Conservation (phyloP, 2,113 vertebrate genomes). For the Thryonomys swinderianus region DNA sequence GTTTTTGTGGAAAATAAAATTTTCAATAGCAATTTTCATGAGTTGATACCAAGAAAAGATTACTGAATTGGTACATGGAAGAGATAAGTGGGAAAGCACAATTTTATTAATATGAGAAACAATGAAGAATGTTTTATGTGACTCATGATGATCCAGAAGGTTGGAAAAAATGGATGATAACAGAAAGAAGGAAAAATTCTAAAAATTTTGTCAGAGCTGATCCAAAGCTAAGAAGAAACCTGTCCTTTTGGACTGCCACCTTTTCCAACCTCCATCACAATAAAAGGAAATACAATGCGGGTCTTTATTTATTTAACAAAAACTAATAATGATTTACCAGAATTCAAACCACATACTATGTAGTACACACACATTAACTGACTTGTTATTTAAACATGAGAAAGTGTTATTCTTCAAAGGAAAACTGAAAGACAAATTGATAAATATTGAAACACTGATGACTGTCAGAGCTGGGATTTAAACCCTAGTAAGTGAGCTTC, state of each 20-base stretch:
- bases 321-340: background rate
- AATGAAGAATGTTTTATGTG: background rate
- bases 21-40: background rate
- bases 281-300: background rate
- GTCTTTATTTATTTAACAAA: background rate
- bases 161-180: background rate
- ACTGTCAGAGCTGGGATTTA: background rate
- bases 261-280: background rate
- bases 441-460: background rate
- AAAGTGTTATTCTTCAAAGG: background rate
- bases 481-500: background rate
- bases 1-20: background rate
- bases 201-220: background rate
- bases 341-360: background rate
- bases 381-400: background rate
- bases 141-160: background rate
- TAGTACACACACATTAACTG: background rate
- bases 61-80: background rate
- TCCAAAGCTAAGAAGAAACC: background rate
- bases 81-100: rapidly evolving
- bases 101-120: background rate
- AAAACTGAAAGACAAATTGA: background rate
- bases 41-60: background rate
- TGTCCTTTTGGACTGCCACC: background rate
- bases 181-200: background rate